These are phyloP conservation scores for Brachirus orientalis DNA, from an alignment of 2,113 vertebrate species.

Conservation along the genomic window DNA sequence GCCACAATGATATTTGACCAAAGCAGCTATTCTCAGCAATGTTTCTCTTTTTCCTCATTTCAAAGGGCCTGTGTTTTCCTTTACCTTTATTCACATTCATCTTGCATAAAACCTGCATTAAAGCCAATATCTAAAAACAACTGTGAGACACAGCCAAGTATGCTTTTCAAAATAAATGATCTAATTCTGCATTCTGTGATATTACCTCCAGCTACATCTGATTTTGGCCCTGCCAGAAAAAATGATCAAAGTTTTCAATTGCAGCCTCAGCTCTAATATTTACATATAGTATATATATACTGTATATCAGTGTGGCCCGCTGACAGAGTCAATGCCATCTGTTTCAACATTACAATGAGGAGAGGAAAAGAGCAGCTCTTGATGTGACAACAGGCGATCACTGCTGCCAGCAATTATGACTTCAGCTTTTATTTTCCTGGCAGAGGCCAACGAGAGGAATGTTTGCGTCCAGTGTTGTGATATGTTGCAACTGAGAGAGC, in stretches of 20 bases:
- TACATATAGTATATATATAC: too few relatives aligned
- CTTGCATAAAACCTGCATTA: too few relatives aligned
- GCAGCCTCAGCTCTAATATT: too few relatives aligned
- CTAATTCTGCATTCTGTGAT: slow-evolving; percentile 1
- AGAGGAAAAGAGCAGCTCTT: neutral
- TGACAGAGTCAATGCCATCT: too few relatives aligned
- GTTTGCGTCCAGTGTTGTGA: slow-evolving; percentile 13
- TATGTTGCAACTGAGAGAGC: neutral
- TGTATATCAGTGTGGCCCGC: too few relatives aligned
- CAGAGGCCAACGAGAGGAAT: slow-evolving; percentile 1
- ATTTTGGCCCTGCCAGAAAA: slow-evolving; percentile 9
- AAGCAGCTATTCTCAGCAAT: neutral
- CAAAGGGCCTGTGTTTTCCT: too few relatives aligned
- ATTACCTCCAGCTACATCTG: too few relatives aligned
- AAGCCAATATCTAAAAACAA: too few relatives aligned
- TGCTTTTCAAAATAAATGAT: neutral
- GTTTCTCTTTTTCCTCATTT: too few relatives aligned
- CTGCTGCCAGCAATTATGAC: neutral
- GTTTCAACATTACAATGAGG: neutral
- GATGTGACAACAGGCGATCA: neutral
- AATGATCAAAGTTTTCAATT: slow-evolving; percentile 9
- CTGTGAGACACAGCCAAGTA: too few relatives aligned
- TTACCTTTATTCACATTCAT: too few relatives aligned
- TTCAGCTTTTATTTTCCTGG: slow-evolving; percentile 15
- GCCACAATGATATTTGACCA: neutral